Conservation (phyloP, 2,113 vertebrate species). For the Larimichthys crocea region DNA sequence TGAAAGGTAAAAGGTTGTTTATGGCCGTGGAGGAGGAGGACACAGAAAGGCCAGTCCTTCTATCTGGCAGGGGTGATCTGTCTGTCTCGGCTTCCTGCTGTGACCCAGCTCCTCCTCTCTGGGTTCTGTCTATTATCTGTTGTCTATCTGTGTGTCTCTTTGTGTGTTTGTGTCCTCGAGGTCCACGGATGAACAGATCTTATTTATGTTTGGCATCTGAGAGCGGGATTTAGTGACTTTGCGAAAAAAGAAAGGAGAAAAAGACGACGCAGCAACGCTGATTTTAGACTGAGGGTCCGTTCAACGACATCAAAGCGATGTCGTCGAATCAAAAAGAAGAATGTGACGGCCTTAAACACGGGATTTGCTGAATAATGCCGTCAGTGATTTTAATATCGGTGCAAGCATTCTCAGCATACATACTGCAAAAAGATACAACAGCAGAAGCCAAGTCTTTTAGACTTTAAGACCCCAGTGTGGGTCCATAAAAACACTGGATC, state of each 20-base stretch:
- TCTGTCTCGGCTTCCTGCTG: conserved; percentile 59
- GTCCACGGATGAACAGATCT: neutral
- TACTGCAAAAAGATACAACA: neutral
- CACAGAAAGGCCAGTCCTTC: conserved; percentile 79
- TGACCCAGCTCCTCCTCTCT: conserved; percentile 46
- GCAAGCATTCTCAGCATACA: neutral
- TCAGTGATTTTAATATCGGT: neutral
- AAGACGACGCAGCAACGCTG: neutral
- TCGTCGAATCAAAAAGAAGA: neutral
- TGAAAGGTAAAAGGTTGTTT: conserved; percentile 90
- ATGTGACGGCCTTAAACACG: no score
- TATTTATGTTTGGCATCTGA: neutral
- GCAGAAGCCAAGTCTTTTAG: neutral
- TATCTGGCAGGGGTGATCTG: conserved; percentile 30
- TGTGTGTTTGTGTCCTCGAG: conserved; percentile 3
- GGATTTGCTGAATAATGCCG: no score
- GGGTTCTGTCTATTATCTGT: conserved; percentile 54
- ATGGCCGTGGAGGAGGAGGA: conserved; percentile 83
- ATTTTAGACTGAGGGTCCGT: neutral
- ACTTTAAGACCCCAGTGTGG: neutral
- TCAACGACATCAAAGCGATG: neutral
- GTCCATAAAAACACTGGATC: neutral
- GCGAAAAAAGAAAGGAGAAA: neutral
- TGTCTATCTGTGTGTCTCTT: conserved; percentile 1
- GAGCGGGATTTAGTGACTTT: neutral